Conservation (phyloP, 2,888 invertebrate genomes). For the Epiblema foenella region DNA sequence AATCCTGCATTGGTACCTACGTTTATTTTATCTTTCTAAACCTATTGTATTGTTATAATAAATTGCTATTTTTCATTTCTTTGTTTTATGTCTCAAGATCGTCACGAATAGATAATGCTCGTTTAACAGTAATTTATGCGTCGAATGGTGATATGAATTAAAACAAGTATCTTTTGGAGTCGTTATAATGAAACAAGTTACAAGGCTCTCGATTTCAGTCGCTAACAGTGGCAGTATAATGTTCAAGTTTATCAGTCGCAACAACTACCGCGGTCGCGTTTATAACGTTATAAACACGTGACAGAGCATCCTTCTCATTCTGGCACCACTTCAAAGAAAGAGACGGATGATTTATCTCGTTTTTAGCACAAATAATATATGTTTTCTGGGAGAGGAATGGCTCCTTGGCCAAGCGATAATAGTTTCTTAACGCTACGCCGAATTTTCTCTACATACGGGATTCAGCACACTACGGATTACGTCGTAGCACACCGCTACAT, state of each 20-base stretch:
- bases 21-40: no score
- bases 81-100: no score
- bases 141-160: conserved; percentile 43
- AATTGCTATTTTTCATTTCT: no score
- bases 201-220: conserved; percentile 67
- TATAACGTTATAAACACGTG: background rate
- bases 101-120: no score
- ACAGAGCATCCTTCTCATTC: background rate
- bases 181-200: conserved; percentile 73
- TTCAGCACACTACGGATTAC: background rate
- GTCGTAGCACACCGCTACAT: background rate
- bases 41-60: no score
- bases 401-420: background rate
- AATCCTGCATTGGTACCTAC: no score
- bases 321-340: background rate
- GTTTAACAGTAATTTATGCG: background rate
- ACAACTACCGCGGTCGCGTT: conserved; percentile 6
- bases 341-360: background rate
- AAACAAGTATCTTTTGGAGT: conserved; percentile 66
- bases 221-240: conserved; percentile 55
- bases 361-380: background rate
- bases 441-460: no score
- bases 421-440: background rate
- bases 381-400: background rate
- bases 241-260: conserved; percentile 25